Conservation (phyloP, 2,113 vertebrate species). For the Chaetodon trifascialis region DNA sequence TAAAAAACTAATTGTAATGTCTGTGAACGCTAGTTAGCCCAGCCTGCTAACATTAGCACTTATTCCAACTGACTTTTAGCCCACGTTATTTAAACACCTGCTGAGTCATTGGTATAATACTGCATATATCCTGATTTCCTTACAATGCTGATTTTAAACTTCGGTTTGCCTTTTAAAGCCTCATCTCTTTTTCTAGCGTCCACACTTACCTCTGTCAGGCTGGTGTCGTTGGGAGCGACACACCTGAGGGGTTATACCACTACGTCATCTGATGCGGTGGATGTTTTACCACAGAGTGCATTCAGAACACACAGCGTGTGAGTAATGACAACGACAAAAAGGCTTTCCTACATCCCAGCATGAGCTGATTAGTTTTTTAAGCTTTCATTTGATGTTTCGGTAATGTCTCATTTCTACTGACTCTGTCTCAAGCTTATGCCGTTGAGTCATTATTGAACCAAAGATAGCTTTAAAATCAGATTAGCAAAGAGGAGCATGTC, state of each 20-base stretch:
- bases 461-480: slow-evolving; percentile 56
- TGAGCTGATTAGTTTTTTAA: slow-evolving; percentile 56
- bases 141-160: no score
- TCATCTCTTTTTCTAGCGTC: no score
- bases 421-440: slow-evolving; percentile 39
- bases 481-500: slow-evolving; percentile 23
- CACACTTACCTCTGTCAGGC: no score
- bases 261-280: not conserved
- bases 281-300: slow-evolving; percentile 2
- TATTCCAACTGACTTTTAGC: no score
- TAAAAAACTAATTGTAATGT: no score
- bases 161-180: no score
- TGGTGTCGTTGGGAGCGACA: not conserved
- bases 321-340: slow-evolving; percentile 52
- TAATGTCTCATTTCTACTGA: slow-evolving; percentile 38
- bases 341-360: slow-evolving; percentile 18
- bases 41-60: no score
- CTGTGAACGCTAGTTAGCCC: no score
- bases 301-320: slow-evolving; percentile 29
- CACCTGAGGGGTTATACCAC: slow-evolving; percentile 32
- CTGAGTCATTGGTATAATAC: no score
- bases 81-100: not conserved
- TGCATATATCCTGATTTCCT: no score
- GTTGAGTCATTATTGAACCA: slow-evolving; percentile 54
- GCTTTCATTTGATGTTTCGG: slow-evolving; percentile 47